A percentile compares a stretch with the other conserved stretches of the same genome.
phyloP scores from a whole-genome alignment of 2,113 vertebrate genomes.

The Alethe diademata region DNA sequence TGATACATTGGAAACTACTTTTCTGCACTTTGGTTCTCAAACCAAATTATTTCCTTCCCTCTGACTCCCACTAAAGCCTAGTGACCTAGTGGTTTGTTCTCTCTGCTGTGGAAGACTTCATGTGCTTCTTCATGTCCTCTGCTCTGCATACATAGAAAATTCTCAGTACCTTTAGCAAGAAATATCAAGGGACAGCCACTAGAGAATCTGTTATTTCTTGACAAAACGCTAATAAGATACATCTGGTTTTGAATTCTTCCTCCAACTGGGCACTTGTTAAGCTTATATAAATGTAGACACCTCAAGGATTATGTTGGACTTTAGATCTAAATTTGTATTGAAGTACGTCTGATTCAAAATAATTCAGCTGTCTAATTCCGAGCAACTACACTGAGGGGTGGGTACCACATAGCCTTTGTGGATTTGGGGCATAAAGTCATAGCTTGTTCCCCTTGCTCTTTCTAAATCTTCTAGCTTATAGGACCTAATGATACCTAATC shows the following conservation, averaged over 20 bases:
- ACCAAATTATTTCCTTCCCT: neutral
- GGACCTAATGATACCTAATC: neutral
- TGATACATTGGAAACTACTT: neutral
- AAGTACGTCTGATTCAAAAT: neutral
- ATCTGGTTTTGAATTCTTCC: neutral
- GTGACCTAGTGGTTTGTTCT: neutral
- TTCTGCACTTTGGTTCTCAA: neutral
- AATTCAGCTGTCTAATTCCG: neutral
- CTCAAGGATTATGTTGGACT: accelerated
- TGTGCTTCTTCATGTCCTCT: neutral
- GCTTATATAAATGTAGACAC: neutral
- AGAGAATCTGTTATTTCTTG: neutral
- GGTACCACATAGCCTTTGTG: neutral
- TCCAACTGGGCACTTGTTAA: neutral
- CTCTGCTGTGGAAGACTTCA: neutral
- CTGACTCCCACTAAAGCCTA: neutral
- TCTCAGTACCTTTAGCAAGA: neutral
- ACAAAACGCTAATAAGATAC: neutral
- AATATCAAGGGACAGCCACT: neutral
- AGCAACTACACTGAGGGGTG: neutral
- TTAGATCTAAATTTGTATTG: neutral
- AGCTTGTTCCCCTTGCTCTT: neutral
- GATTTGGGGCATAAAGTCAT: neutral
- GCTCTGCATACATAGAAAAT: neutral
- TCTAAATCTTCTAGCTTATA: neutral